phyloP scores from a whole-genome alignment of 2,797 vertebrate genomes.

The Ctenosaura bakeri region DNA sequence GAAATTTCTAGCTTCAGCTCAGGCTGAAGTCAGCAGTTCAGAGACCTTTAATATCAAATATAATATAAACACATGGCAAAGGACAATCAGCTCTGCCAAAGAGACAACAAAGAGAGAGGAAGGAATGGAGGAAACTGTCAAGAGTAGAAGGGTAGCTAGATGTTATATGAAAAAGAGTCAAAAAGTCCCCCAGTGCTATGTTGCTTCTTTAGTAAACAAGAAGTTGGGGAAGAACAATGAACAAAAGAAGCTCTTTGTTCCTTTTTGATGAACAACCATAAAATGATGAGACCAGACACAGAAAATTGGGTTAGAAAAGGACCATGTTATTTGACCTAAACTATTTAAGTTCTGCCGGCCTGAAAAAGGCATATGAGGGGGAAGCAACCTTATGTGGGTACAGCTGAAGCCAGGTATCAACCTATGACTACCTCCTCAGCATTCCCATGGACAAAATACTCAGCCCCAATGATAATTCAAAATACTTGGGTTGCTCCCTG shows the following conservation, averaged over 20 bases:
- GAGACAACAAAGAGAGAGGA: not conserved
- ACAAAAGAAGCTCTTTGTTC: not conserved
- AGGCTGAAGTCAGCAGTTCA: not conserved
- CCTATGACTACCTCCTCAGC: too few species aligned
- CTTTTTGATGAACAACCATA: not conserved
- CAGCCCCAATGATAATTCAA: too few species aligned
- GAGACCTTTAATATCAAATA: conserved; percentile 23
- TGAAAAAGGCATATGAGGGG: too few species aligned
- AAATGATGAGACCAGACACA: too few species aligned
- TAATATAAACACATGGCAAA: conserved; percentile 11
- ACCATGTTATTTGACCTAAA: too few species aligned
- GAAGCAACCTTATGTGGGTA: too few species aligned
- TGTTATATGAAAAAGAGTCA: not conserved
- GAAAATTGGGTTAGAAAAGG: too few species aligned
- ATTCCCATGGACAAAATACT: too few species aligned
- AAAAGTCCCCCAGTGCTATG: not conserved
- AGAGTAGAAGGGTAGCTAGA: not conserved
- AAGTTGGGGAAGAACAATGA: not conserved
- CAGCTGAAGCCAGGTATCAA: too few species aligned
- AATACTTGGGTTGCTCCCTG: too few species aligned
- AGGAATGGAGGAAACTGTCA: not conserved
- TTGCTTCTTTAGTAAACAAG: not conserved
- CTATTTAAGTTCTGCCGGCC: too few species aligned
- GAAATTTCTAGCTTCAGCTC: not conserved
- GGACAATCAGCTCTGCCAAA: not conserved